Base-by-base conservation (phyloP, 2,797 vertebrate species). In the Tachyglossus aculeatus region DNA sequence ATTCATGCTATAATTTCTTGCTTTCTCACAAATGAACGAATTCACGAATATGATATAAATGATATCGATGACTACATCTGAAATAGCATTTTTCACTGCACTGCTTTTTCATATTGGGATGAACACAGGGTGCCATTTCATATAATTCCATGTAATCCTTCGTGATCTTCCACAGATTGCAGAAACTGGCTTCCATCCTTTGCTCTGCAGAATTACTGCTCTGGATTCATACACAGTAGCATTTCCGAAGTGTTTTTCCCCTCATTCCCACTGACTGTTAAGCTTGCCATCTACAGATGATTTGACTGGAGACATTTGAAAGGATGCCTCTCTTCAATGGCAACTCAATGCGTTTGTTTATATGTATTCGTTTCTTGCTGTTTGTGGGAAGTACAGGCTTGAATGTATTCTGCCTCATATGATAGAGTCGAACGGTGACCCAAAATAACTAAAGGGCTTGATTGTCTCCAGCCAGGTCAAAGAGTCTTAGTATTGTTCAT, bases 141-240 rank as follows among this genome's bases (percentile, higher is more conserved):
- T 77, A 83, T 89, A 90, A 90, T 85, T 85, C 80, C 73, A 72
- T 79, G 86, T 90, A 90, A 89, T 89, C 85, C 86, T 68, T 78
- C 63, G 54, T 87, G 89, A 90, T 88, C 84, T 82, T 83, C 53
- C 1, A 1, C 44, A 77, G 79, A 76, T 48, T 81, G 63, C 48
- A 0, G 81, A 76, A 88, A 81, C 61, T 75, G 61, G 38, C 64
- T 75, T 62, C 80, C 69, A 80, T 74, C 82, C 85, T 24, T 69
- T 74, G 51, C 70, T 83, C 70, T 67, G 64, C 60, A 85, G 55
- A 48, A n/a, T 39, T 81, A 53, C 68, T 66, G 60, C 77, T 85
- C 70, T 85, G 51, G 59, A 67, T 72, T 44, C 39, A 78, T 38
- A 71, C 38, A 37, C 70, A 27, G 55, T 47, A 71, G 61, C 67